Base-by-base conservation (phyloP, 2,888 invertebrate species). In the Colletes collaris region DNA sequence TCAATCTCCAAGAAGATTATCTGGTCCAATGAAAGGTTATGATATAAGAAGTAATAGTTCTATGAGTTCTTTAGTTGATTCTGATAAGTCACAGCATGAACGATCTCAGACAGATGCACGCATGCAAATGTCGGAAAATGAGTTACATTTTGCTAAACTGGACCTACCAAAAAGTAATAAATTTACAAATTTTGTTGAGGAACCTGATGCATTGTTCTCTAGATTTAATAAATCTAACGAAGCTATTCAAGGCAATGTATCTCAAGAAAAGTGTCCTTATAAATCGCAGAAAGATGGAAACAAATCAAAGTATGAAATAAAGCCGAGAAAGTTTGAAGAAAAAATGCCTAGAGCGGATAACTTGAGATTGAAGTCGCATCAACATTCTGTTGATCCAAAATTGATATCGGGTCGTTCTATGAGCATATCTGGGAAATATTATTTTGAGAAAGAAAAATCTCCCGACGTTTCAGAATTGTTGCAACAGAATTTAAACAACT, bases 1-100 rank as follows among this genome's bases (percentile, higher is more conserved):
- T 79, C 93, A 93, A 78, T 93, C 93, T 0, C 93, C 93, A 6
- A 89, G 93, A 7, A 90, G 93, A 73, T 88, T 92, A 53, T 93
- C 93, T 1, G 94, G 94, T 0, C 94, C 94, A 1, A 91, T 94
- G 90, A 94, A 94, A 84, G 94, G 94, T 44, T 93, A 93, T 76
- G 93, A 93, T 69, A 92, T 94, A 65, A 92, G 93, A 64, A 93
- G 93, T 81, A 93, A 93, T 77, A 93, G 93, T 52, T 93, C 93
- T 13, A 91, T 92, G 87, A 93, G 93, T 80, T 93, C 93, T 4
- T 79, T 93, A 10, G 86, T 93, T 0, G 93, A 93, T 76, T 93
- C 93, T 0, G 93, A 93, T 76, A 92, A 92, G 76, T 93, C 93
- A 5, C 93, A 92, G 40, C 83, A 92, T 0, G 93, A 93, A 76